Base-by-base conservation (phyloP, 2,113 vertebrate genomes). In the Myotis yumanensis region DNA sequence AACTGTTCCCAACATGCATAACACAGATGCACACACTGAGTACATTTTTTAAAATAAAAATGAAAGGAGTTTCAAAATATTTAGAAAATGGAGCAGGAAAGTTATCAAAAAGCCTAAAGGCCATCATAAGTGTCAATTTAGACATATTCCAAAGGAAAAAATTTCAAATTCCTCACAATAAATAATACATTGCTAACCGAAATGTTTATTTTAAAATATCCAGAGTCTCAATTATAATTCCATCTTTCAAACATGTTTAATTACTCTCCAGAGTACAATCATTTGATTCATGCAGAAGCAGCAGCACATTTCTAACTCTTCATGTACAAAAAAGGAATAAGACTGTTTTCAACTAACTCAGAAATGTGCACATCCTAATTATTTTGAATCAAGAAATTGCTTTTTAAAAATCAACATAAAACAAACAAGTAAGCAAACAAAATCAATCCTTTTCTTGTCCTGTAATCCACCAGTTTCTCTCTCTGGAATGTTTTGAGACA, bases 241-340 rank as follows among this genome's bases (percentile, higher is more conserved):
- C 76, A 95, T 71, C 59, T 96, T 87, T 96, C 85, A 96, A 97
- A 92, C 35, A 90, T 12, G 11, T 94, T 87, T 93, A n/a, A 77
- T 94, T 96, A 91, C 11, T 95, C 37, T 82, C 62, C 30, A 93
- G 17, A 80, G 32, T 82, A 16, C 11, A 87, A 89, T 75, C 72
- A 92, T 54, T 96, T 89, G 64, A 76, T 71, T 95, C 43, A 59
- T 54, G 30, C 23, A 90, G 43, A 72, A 82, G 46, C 5, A 64
- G 8, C 1, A 94, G 48, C 30, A 83, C 16, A 93, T 75, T 95
- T 90, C 43, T 95, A 93, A 92, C 23, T 91, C 51, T 93, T 90
- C 59, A 89, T 84, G 84, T 73, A 18, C 66, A 90, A 90, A 54
- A 66, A 46, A 62, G 6, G 4, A 86, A 57, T 23, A 64, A 72